Percentiles rank a stretch among this genome's conserved stretches.
Evolutionary conservation across 2,113 vertebrate genomes (phyloP).

Genomic region (Pelecanus crispus): DNA sequence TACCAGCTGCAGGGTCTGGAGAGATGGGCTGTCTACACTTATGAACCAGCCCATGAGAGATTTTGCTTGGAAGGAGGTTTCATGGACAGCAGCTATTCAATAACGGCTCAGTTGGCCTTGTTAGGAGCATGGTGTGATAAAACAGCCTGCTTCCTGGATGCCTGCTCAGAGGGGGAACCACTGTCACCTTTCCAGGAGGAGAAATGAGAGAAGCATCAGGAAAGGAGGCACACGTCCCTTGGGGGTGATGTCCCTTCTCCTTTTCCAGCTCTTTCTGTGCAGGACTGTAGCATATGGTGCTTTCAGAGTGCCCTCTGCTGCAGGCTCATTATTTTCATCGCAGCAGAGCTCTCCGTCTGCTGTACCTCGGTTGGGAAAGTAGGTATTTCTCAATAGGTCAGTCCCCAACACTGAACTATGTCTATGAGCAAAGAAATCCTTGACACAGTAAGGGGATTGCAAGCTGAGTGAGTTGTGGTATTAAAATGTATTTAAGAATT

Average conservation of each 20-base stretch:
- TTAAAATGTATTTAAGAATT: background rate
- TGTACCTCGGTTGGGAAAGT: background rate
- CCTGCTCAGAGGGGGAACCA: background rate
- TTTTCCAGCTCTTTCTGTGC: background rate
- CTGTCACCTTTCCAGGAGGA: background rate
- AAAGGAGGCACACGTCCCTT: rapidly evolving
- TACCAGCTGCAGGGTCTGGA: background rate
- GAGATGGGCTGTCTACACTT: background rate
- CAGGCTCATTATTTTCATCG: background rate
- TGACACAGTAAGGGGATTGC: background rate
- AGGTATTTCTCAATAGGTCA: background rate
- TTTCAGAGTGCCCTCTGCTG: constrained; percentile 20
- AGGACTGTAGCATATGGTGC: background rate
- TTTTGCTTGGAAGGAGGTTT: background rate
- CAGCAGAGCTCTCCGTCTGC: background rate
- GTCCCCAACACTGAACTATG: background rate
- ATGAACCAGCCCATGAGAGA: background rate
- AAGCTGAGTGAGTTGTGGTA: background rate
- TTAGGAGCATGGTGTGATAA: background rate
- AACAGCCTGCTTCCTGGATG: background rate
- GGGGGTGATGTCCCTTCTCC: rapidly evolving
- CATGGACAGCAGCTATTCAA: background rate
- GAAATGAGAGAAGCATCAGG: background rate
- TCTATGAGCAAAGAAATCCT: background rate
- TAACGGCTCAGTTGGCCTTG: background rate